phyloP scores from a whole-genome alignment of 2,888 invertebrate genomes.

The Lypha dubia region DNA sequence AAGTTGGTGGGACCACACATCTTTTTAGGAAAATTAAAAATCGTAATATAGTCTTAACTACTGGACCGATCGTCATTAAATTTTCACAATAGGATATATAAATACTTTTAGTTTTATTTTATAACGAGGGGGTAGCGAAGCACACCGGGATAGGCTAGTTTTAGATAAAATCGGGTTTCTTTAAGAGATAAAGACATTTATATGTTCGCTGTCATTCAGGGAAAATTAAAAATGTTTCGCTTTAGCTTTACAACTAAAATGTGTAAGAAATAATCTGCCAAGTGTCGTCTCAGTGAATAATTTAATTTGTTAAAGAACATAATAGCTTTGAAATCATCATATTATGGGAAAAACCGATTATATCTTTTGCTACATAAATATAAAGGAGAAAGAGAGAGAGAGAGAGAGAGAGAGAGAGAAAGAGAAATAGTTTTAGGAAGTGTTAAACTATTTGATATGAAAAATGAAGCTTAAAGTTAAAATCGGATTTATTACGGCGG shows the following conservation, averaged over 20 bases:
- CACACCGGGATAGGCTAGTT: no score
- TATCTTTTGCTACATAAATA: no score
- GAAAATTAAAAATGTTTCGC: constrained; percentile 9
- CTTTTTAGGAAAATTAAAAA: no score
- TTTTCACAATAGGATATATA: no score
- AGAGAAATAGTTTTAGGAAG: not conserved
- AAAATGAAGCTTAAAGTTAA: constrained; percentile 1
- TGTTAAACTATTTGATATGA: not conserved
- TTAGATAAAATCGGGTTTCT: no score
- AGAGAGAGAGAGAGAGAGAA: not conserved
- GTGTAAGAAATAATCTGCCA: not conserved
- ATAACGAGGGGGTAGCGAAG: no score
- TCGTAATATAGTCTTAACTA: no score
- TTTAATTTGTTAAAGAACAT: not conserved
- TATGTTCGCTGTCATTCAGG: not conserved
- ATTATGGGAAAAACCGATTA: not conserved
- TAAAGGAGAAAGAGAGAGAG: not conserved
- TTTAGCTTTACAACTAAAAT: not conserved
- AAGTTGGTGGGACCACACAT: no score
- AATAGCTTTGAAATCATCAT: not conserved
- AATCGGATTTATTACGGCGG: constrained; percentile 6
- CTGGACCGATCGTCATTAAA: no score
- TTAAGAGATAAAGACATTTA: not conserved
- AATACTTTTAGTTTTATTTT: no score
- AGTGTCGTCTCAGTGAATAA: not conserved